Conservation (phyloP, 92 coral and sea anemone species). For the Palythoa caribaeorum region DNA sequence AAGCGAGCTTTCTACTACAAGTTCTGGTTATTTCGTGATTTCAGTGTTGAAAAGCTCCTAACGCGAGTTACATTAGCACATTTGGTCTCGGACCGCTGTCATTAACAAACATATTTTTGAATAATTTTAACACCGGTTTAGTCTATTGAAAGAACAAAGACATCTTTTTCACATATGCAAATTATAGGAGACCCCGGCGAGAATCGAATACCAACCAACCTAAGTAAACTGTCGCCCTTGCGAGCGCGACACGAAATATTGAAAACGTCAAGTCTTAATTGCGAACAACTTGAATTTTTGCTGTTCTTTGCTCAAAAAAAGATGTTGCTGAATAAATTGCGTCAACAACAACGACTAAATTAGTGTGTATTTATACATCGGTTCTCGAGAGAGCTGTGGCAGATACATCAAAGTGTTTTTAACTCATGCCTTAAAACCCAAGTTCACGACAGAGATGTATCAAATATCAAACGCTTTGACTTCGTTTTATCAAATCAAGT, state of each 20-base stretch:
- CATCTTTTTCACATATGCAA: constrained; percentile 40
- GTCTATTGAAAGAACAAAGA: constrained; percentile 37
- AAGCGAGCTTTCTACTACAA: background rate
- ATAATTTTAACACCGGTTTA: constrained; percentile 44
- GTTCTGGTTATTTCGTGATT: constrained; percentile 28
- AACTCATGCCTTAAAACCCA: background rate
- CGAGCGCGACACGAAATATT: background rate
- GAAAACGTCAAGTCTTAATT: background rate
- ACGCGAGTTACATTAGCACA: constrained; percentile 41
- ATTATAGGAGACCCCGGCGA: constrained; percentile 32
- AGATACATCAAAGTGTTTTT: constrained; percentile 2
- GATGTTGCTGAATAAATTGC: background rate
- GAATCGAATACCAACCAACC: constrained; percentile 16
- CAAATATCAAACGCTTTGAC: constrained; percentile 33
- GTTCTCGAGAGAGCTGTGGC: background rate
- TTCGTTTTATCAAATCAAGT: constrained; percentile 18
- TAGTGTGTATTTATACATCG: constrained; percentile 1
- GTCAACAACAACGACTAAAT: background rate
- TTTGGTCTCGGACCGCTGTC: constrained; percentile 44
- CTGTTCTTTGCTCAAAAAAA: background rate
- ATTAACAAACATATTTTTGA: constrained; percentile 42
- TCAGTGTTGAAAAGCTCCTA: constrained; percentile 25
- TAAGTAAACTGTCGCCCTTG: constrained; percentile 2
- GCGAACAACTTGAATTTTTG: background rate
- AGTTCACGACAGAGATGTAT: constrained; percentile 8